phyloP scores from a whole-genome alignment of 2,888 invertebrate genomes.

The Oasisia sp. region DNA sequence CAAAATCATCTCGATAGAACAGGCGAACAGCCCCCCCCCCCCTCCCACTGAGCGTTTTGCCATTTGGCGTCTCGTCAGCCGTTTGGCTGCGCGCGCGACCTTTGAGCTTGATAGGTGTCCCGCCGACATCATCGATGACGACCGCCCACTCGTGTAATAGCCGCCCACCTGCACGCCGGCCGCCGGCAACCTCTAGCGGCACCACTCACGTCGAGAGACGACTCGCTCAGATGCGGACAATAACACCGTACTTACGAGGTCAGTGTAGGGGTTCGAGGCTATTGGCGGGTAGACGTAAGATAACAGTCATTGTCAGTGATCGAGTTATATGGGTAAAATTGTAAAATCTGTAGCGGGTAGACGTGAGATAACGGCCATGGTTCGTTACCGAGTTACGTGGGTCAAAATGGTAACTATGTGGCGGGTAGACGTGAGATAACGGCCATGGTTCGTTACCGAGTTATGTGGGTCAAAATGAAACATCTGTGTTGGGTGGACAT shows the following conservation, averaged over 20 bases:
- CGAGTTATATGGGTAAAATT: background rate
- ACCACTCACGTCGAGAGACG: background rate
- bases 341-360: background rate
- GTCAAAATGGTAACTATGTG: too few species aligned
- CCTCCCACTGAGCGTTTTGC: background rate
- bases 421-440: background rate
- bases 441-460: background rate
- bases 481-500: background rate
- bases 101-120: constrained; percentile 11
- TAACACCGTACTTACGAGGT: background rate
- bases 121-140: background rate
- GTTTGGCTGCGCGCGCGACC: constrained; percentile 6
- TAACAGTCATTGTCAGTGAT: background rate
- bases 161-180: background rate
- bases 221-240: background rate
- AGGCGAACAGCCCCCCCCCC: background rate
- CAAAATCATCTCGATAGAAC: background rate
- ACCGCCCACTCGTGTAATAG: background rate
- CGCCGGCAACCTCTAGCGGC: background rate
- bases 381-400: too few species aligned
- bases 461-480: background rate
- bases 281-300: background rate
- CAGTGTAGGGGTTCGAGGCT: background rate
- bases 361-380: too few species aligned
- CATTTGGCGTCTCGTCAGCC: background rate